phyloP scores from a whole-genome alignment of 2,113 vertebrate species.

The Planiliza haematocheilus region DNA sequence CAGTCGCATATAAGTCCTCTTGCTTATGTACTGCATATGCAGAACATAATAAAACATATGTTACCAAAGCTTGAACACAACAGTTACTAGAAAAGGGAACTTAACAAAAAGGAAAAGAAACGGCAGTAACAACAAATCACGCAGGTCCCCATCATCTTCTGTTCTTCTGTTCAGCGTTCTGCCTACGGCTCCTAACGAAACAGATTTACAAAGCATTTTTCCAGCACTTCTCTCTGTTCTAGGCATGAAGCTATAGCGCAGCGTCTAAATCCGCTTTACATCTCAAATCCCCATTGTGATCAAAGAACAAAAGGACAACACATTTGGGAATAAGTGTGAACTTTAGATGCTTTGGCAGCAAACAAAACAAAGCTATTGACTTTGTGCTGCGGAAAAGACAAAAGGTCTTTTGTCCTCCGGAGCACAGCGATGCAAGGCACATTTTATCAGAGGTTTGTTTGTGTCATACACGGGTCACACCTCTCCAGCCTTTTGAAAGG shows the following conservation, averaged over 20 bases:
- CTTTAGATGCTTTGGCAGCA: conserved; percentile 19
- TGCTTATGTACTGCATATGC: not conserved
- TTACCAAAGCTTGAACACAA: conserved; percentile 32
- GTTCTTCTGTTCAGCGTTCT: conserved; percentile 14
- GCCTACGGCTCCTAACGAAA: conserved; percentile 38
- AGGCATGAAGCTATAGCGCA: conserved; percentile 9
- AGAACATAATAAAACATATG: conserved; percentile 16
- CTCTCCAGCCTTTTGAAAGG: conserved; percentile 12
- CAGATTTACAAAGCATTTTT: conserved; percentile 18
- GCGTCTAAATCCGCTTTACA: conserved; percentile 36
- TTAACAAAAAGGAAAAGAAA: conserved; percentile 9
- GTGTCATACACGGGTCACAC: conserved; percentile 20
- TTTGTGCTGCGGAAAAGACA: conserved; percentile 46
- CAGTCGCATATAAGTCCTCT: too few relatives aligned
- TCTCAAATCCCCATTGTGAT: conserved; percentile 55
- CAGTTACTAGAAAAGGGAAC: conserved; percentile 9
- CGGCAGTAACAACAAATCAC: conserved; percentile 42
- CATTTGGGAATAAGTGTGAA: conserved; percentile 48
- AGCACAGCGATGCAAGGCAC: conserved; percentile 16
- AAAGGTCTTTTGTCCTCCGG: conserved; percentile 58
- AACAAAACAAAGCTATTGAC: conserved; percentile 58
- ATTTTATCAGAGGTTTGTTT: conserved; percentile 37
- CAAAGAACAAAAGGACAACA: conserved; percentile 47
- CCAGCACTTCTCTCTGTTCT: conserved; percentile 19
- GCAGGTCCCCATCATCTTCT: conserved; percentile 34